Evolutionary conservation across 2,113 vertebrate species (phyloP).

Genomic region (Syngnathus typhle): DNA sequence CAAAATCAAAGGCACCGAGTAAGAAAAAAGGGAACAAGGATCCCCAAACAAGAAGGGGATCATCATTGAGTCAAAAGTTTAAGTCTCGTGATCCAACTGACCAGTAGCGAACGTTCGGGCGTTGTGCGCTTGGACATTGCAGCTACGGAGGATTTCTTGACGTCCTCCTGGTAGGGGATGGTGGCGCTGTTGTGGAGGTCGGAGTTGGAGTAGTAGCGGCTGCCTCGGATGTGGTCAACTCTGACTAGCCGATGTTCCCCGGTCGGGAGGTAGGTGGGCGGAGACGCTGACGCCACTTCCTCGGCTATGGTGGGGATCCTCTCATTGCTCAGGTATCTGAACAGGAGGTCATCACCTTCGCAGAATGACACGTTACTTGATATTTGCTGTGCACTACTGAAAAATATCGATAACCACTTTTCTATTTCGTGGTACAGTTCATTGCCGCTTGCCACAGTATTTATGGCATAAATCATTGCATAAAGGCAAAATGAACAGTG

Average conservation of each 20-base stretch:
- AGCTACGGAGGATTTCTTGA: slow-evolving; percentile 69
- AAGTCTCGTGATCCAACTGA: slow-evolving; percentile 89
- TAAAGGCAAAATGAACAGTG: neutral
- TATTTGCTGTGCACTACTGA: neutral
- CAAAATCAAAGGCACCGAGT: slow-evolving; percentile 64
- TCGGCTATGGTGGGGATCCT: slow-evolving; percentile 87
- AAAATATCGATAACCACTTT: neutral
- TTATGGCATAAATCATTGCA: too few species aligned
- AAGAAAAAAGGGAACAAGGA: slow-evolving; percentile 54
- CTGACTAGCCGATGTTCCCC: slow-evolving; percentile 76
- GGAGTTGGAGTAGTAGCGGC: slow-evolving; percentile 76
- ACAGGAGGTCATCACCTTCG: slow-evolving; percentile 83
- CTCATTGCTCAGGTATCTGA: slow-evolving; percentile 90
- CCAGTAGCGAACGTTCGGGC: slow-evolving; percentile 81
- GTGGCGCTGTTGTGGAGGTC: slow-evolving; percentile 89
- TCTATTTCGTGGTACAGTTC: neutral
- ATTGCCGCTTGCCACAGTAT: neutral
- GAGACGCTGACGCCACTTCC: slow-evolving; percentile 63
- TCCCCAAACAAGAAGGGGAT: slow-evolving; percentile 64
- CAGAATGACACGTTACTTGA: neutral
- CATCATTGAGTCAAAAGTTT: slow-evolving; percentile 91
- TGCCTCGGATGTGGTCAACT: slow-evolving; percentile 81
- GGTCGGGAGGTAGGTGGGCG: slow-evolving; percentile 68
- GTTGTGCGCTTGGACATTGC: slow-evolving; percentile 69
- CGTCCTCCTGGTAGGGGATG: slow-evolving; percentile 86